These are phyloP conservation scores for Metopolophium dirhodum DNA, from an alignment of 1,140 invertebrate species.

Conservation along the genomic window DNA sequence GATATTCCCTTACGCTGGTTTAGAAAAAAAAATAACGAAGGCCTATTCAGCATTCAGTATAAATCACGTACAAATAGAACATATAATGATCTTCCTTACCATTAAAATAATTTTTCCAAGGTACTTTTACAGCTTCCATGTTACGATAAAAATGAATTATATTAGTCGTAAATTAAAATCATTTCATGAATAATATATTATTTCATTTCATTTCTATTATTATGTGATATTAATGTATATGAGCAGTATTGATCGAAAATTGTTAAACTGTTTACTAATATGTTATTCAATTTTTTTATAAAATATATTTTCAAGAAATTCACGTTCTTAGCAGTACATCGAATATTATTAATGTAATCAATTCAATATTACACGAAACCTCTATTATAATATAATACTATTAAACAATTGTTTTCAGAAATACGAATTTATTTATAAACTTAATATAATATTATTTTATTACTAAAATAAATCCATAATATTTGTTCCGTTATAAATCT, in stretches of 20 bases:
- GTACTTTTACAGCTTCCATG: constrained; percentile 1
- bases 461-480: neutral
- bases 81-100: neutral
- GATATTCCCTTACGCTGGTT: neutral
- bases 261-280: neutral
- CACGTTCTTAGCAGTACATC: too few species aligned
- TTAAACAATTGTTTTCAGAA: neutral
- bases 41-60: neutral
- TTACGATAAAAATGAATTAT: constrained; percentile 17
- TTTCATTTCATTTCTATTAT: neutral
- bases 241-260: neutral
- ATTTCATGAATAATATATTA: neutral
- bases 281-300: neutral
- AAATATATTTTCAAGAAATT: neutral
- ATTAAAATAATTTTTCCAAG: neutral
- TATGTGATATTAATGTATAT: neutral
- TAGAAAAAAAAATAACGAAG: constrained; percentile 13
- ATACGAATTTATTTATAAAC: neutral
- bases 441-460: neutral
- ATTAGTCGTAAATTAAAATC: neutral
- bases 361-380: neutral
- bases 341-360: neutral
- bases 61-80: constrained; percentile 12
- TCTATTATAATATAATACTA: neutral
- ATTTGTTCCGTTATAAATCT: neutral